Evolutionary conservation across 2,797 vertebrate genomes (phyloP), one percentile per base, ranked within the genome.

Genomic region (Buphagus erythrorhynchus): DNA sequence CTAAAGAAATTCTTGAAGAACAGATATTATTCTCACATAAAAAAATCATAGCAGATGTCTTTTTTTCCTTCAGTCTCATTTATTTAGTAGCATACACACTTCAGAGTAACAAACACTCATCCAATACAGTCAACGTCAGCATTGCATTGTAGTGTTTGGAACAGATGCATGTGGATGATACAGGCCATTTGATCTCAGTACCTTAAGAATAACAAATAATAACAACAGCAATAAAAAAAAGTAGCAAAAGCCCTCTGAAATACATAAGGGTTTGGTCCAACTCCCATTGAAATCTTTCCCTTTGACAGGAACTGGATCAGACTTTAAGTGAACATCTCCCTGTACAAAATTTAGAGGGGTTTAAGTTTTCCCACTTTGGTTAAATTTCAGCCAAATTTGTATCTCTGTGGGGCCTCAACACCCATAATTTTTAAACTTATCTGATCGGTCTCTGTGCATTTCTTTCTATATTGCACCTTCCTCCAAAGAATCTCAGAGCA

Each of bases 71-170:
- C 90, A 96, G 68, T 95, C 91, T 93, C 79, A 61, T 97, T 97
- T 97, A 97, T 97, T 97, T 97, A 95, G 87, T 96, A 97, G 94
- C 90, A 88, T 93, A 96, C 88, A 96, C 95, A 96, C 92, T 84
- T 95, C 88, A 93, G 80, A 95, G 57, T 93, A 97, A 94, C 95
- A 96, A 84, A 84, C 95, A 97, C 85, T 96, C 94, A 96, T 74
- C 69, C 95, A 95, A 91, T 95, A 97, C 93, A 97, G 95, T 97
- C 97, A 96, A 94, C 87, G 82, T 94, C 95, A 96, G 94, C 96
- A 94, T 97, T 95, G 91, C 96, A 97, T 86, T 97, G 96, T 97
- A 97, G 97, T 97, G 97, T 97, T 97, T 93, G 86, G 63, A 96
- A 96, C 22, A 16, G 90, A 97, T 96, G 94, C 92, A 81, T 81